phyloP scores from a whole-genome alignment of 2,113 vertebrate genomes.

The Hoplias malabaricus region DNA sequence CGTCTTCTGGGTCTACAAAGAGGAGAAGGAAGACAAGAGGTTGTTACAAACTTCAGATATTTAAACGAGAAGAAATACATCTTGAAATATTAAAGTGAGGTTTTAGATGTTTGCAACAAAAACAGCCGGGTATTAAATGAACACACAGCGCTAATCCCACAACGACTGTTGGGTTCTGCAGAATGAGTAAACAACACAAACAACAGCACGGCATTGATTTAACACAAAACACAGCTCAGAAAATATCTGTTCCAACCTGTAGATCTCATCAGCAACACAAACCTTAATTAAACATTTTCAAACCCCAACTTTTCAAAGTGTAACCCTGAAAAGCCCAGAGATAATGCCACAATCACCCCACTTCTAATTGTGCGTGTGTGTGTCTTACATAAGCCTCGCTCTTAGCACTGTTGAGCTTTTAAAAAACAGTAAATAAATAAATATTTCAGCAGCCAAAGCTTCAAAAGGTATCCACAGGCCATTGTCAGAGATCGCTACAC shows the following conservation, averaged over 20 bases:
- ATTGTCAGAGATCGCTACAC: neutral
- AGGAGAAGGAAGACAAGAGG: constrained; percentile 29
- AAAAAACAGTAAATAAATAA: too few relatives aligned
- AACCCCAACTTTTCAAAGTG: neutral
- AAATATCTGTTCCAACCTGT: too few relatives aligned
- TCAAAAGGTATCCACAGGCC: neutral
- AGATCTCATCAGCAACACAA: too few relatives aligned
- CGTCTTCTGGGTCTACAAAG: constrained; percentile 60
- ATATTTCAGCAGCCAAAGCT: neutral
- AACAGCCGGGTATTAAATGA: neutral
- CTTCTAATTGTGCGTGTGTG: neutral
- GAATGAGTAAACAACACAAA: neutral
- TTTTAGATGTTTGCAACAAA: too few relatives aligned
- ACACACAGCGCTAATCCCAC: too few relatives aligned
- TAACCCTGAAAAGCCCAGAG: neutral
- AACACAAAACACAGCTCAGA: too few relatives aligned
- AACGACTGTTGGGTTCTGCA: too few relatives aligned
- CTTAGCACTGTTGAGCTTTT: neutral
- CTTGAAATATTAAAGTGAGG: neutral
- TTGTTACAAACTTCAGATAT: constrained; percentile 1
- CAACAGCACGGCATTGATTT: too few relatives aligned
- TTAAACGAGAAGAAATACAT: neutral
- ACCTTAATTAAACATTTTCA: neutral
- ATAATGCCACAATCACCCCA: neutral
- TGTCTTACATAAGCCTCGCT: neutral